Conservation (phyloP, 2,797 vertebrate genomes). For the Platyrinchus mystaceus region DNA sequence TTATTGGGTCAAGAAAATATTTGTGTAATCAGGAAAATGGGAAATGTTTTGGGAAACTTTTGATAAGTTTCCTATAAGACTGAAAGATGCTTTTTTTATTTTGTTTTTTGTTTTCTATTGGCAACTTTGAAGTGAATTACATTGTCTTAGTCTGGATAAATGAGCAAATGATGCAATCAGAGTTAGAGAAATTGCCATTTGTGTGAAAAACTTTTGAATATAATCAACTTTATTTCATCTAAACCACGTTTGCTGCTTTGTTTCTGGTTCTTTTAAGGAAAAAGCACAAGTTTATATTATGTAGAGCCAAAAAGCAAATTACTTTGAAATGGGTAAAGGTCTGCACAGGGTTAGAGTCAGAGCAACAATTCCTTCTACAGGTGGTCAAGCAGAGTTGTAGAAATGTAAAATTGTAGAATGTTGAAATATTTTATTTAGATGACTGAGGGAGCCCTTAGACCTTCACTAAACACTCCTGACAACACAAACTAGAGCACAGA, state of each 20-base stretch:
- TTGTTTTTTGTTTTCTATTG: neutral
- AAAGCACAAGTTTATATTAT: neutral
- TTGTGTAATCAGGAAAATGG: slow-evolving; percentile 1
- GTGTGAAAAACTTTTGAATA: neutral
- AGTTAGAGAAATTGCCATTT: neutral
- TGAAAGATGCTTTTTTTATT: neutral
- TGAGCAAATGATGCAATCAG: neutral
- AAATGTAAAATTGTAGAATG: neutral
- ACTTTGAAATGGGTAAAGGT: neutral
- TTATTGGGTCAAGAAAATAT: neutral
- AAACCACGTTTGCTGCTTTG: neutral
- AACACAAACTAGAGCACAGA: neutral
- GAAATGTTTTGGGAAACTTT: neutral
- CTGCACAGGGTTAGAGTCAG: neutral
- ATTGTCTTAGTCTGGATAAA: neutral
- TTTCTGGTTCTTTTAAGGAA: neutral
- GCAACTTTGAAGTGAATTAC: neutral
- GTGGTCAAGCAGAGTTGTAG: neutral
- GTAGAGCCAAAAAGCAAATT: neutral
- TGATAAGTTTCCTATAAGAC: neutral
- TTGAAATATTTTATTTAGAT: neutral
- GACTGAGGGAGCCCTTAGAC: neutral
- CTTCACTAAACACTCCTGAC: neutral
- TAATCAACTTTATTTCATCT: neutral
- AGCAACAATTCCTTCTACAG: neutral